A percentile compares a stretch with the other conserved stretches of the same genome.
Conservation (phyloP, 2,888 invertebrate species). For the Desoria tigrina region DNA sequence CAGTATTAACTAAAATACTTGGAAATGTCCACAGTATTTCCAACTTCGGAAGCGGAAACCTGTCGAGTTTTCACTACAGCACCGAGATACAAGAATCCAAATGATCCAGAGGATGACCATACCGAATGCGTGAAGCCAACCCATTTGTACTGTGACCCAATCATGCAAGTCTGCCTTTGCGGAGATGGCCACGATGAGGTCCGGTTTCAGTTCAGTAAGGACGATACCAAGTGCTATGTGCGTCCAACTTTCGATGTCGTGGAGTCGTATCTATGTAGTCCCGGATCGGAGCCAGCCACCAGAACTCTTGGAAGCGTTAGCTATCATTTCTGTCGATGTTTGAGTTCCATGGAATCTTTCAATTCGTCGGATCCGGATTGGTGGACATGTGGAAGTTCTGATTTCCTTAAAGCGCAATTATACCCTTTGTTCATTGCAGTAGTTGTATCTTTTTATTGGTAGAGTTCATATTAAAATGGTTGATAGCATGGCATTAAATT, state of each 20-base stretch:
- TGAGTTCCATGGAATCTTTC: not conserved
- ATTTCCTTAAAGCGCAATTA: no score
- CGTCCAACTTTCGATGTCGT: conserved; percentile 3
- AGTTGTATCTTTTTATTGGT: no score
- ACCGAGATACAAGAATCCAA: no score
- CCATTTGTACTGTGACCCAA: conserved; percentile 2
- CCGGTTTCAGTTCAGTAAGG: not conserved
- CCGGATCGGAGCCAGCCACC: not conserved
- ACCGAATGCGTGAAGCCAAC: not conserved
- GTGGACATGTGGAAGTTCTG: conserved; percentile 3
- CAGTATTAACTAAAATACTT: no score
- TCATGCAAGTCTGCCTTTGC: not conserved
- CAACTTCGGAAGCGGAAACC: no score
- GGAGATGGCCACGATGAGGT: not conserved
- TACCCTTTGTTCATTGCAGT: no score
- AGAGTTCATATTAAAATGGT: no score
- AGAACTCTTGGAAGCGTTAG: not conserved
- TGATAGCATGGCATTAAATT: no score
- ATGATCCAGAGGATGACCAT: no score
- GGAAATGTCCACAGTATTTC: no score
- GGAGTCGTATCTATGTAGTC: not conserved
- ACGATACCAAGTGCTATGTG: not conserved
- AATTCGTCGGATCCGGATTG: not conserved
- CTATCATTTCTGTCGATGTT: not conserved
- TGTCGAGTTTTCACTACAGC: no score